Evolutionary conservation across 35 echinoderm and acorn worm genomes (phyloP), one percentile per base, ranked within the genome.

Genomic region (Amphiura filiformis): DNA sequence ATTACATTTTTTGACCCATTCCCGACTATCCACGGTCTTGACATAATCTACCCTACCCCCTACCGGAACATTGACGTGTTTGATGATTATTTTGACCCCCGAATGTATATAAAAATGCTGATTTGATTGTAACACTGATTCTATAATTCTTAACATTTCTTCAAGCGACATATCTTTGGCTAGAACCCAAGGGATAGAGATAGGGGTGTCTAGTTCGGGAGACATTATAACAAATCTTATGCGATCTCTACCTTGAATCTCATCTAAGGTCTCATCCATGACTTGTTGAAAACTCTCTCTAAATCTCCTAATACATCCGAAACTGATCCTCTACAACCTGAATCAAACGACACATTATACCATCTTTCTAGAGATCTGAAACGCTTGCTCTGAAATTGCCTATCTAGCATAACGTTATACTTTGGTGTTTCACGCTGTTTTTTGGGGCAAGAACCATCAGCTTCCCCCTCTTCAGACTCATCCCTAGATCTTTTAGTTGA

Each of bases 61-160:
- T 76, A 42, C 90, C 39, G 26, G 90, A 75, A 86, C 80, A 32
- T 39, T 52, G 7, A 91, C 34, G 78, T 91, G 90, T 39, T 87
- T 86, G 56, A 91, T 57, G 78, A 87, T 56, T 23, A 91, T 35
- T n/a, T 37, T 37, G 1, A 91, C 56, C 18, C 34, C 78, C 22
- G 56, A 75, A 38, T 91, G 76, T 39, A 91, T 80, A 23, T 77
- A 34, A 82, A 87, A 35, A 23, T 87, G 31, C 75, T 91, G 42
- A 76, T 91, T 75, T 17, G 82, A 91, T 79, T 91, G 90, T 80
- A 86, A 75, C 12, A 86, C 80, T 80, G 42, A 78, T 75, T 91
- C 77, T 13, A 80, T 91, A 18, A 35, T 39, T 4, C 28, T 70
- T 75, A 91, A 78, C 39, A 91, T 80, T 37, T 52, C 39, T 79